Conservation (phyloP, 1,140 invertebrate species). For the Habropoda laboriosa region DNA sequence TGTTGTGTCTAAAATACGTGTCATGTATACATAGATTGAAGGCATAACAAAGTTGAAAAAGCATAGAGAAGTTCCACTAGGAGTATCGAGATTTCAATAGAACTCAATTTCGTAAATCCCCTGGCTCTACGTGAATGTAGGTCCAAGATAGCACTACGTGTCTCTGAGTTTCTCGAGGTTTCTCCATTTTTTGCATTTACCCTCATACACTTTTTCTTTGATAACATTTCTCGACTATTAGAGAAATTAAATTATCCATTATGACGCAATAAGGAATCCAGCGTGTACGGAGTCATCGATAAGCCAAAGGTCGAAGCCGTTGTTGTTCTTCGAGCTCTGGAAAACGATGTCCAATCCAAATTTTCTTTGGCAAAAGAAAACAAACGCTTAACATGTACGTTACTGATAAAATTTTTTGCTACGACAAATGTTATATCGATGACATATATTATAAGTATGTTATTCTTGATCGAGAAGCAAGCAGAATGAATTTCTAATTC, state of each 20-base stretch:
- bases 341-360: constrained; percentile 51
- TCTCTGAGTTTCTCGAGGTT: constrained; percentile 30
- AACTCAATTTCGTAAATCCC: constrained; percentile 52
- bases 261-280: constrained; percentile 40
- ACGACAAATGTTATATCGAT: constrained; percentile 40
- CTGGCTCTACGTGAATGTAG: constrained; percentile 21
- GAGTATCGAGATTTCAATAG: constrained; percentile 50
- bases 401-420: constrained; percentile 48
- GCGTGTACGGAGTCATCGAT: constrained; percentile 40
- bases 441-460: constrained; percentile 41
- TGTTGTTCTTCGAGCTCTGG: constrained; percentile 3
- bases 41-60: constrained; percentile 43
- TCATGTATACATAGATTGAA: constrained; percentile 35
- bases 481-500: constrained; percentile 40
- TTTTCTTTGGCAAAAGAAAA: constrained; percentile 56
- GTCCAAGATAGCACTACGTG: constrained; percentile 20
- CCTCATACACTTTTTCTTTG: constrained; percentile 43
- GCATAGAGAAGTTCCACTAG: constrained; percentile 50
- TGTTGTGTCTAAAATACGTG: constrained; percentile 38
- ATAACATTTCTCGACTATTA: constrained; percentile 48
- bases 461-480: constrained; percentile 39
- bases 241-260: constrained; percentile 53
- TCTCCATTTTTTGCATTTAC: constrained; percentile 41
- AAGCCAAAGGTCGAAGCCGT: constrained; percentile 49
- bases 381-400: constrained; percentile 51